Conservation (phyloP, 2,797 vertebrate species). For the Eremophila alpestris region DNA sequence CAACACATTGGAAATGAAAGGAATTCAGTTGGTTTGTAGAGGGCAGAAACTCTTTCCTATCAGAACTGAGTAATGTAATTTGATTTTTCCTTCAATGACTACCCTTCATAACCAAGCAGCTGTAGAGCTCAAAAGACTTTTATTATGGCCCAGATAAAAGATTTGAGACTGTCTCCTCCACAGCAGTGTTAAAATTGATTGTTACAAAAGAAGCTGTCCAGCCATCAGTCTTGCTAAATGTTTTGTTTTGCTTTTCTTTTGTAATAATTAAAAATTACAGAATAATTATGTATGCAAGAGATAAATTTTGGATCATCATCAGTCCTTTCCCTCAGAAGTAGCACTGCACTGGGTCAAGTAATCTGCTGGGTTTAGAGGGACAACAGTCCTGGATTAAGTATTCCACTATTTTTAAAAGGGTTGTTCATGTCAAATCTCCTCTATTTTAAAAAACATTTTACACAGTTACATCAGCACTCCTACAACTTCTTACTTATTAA, state of each 20-base stretch:
- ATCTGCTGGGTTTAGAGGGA: neutral
- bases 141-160: neutral
- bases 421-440: constrained; percentile 36
- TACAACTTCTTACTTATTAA: constrained; percentile 66
- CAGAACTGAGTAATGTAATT: neutral
- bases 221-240: neutral
- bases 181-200: neutral
- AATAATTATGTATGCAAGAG: neutral
- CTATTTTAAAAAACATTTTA: constrained; percentile 51
- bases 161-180: neutral
- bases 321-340: neutral
- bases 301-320: neutral
- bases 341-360: neutral
- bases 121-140: neutral
- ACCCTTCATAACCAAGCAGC: neutral
- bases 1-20: neutral
- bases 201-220: neutral
- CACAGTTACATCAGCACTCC: constrained; percentile 60
- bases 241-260: neutral
- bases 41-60: neutral
- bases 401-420: constrained; percentile 2
- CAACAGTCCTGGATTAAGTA: neutral
- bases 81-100: neutral
- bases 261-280: neutral
- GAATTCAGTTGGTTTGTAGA: neutral